A percentile compares a stretch with the other conserved stretches of the same genome.
Evolutionary conservation across 2,113 vertebrate genomes (phyloP).

Genomic region (Cebidichthys violaceus): DNA sequence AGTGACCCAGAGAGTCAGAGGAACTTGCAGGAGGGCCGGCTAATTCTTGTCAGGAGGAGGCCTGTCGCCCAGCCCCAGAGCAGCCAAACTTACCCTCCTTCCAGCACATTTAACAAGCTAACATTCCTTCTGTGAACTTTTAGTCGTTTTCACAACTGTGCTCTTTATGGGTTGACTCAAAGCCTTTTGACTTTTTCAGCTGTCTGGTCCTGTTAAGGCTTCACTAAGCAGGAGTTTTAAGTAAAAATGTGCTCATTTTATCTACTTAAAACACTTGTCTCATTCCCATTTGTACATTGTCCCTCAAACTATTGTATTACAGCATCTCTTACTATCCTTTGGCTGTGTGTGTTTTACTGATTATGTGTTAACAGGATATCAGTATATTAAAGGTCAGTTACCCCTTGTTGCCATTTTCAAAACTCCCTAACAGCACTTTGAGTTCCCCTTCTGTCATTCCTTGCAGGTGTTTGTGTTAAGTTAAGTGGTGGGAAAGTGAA

Average conservation of each 20-base stretch:
- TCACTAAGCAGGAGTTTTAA: slow-evolving; percentile 26
- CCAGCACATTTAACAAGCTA: slow-evolving; percentile 65
- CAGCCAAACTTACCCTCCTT: slow-evolving; percentile 49
- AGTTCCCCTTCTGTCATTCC: neutral
- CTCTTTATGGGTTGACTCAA: slow-evolving; percentile 37
- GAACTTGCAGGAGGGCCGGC: slow-evolving; percentile 40
- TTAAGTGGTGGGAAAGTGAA: slow-evolving; percentile 19
- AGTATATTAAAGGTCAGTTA: slow-evolving; percentile 15
- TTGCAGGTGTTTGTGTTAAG: neutral
- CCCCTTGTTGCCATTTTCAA: neutral
- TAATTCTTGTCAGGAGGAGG: slow-evolving; percentile 60
- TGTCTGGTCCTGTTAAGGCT: slow-evolving; percentile 35
- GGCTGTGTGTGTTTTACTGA: neutral
- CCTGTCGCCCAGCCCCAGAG: slow-evolving; percentile 24
- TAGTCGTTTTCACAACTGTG: slow-evolving; percentile 45
- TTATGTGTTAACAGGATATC: neutral
- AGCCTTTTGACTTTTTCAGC: slow-evolving; percentile 44
- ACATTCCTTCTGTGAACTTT: slow-evolving; percentile 66
- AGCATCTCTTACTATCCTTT: neutral
- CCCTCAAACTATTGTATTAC: neutral
- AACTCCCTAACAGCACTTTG: slow-evolving; percentile 3
- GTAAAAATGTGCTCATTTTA: neutral
- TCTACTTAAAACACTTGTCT: slow-evolving; percentile 5
- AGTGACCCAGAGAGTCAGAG: slow-evolving; percentile 52
- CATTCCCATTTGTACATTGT: neutral